Evolutionary conservation across 2,113 vertebrate species (phyloP), one percentile per base, ranked within the genome.

Genomic region (Seriola dumerili): DNA sequence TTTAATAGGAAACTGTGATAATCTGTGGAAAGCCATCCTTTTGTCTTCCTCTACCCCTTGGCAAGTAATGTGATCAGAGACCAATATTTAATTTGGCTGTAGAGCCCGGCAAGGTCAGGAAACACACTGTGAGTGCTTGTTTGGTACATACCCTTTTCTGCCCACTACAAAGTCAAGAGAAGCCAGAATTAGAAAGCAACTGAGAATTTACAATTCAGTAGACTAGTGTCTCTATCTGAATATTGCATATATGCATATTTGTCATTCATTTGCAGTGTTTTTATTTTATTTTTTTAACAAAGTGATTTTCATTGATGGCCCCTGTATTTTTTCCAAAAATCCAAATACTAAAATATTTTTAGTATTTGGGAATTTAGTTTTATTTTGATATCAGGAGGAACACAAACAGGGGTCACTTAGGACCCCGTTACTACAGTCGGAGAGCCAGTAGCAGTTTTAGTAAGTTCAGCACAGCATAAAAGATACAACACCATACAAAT

Each of bases 81-180:
- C 21, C 8, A 62, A 64, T 34, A 76, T 80, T 70, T 65, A 25
- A 80, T 72, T 54, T 72, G 54, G 36, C 34, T 65, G 12, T 21
- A 16, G 19, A 38, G 46, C 8, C 12, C 0, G 62, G 10, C 72
- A 66, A 65, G 50, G 71, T 59, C 59, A 44, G 21, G 17, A 63
- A 50, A 40, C 57, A 19, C 29, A 19, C 38, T 55, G 29, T 65
- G 68, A 68, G 46, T 29, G 19, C 38, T 57, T 54, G 25, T 40
- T 71, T 50, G 32, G 4, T 4, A 16, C 17, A 21, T 7, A 32
- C 52, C 19, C 17, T 52, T 23, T 66, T 65, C 17, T 23, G 23
- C 16, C 7, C 8, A 16, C 4, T 48, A 4, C 23, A 6, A 25
- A 61, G 62, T 61, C 23, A 59, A 5, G 25, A 64, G 8, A 34